phyloP scores from a whole-genome alignment of 2,113 vertebrate species.

The Podilymbus podiceps region DNA sequence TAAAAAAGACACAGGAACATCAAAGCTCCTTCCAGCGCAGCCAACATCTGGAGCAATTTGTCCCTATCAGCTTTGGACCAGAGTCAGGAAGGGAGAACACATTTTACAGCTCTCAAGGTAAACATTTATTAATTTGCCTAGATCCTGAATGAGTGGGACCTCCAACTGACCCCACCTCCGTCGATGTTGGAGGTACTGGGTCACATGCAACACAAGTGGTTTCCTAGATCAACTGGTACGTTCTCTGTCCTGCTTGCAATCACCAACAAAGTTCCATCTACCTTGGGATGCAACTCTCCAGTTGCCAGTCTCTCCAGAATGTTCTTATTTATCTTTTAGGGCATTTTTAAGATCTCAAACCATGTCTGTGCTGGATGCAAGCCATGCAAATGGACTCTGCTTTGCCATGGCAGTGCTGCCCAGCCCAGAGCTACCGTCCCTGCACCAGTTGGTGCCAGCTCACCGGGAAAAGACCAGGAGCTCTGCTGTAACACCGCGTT shows the following conservation, averaged over 20 bases:
- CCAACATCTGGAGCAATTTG: background rate
- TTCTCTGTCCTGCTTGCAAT: background rate
- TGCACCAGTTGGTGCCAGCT: rapidly evolving
- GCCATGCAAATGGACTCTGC: background rate
- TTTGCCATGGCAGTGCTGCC: background rate
- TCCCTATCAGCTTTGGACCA: background rate
- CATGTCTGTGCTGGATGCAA: rapidly evolving
- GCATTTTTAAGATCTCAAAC: background rate
- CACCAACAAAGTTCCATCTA: background rate
- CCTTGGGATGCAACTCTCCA: background rate
- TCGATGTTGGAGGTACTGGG: background rate
- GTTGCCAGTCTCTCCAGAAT: background rate
- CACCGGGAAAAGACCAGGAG: background rate
- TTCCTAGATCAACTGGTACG: rapidly evolving
- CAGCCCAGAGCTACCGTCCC: background rate
- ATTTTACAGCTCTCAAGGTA: background rate
- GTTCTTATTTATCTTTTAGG: background rate
- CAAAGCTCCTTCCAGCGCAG: background rate
- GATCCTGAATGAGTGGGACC: background rate
- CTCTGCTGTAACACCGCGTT: rapidly evolving
- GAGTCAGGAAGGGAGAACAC: background rate
- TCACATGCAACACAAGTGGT: rapidly evolving
- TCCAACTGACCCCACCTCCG: rapidly evolving
- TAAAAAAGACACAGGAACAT: background rate
- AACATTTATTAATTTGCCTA: background rate